Percentiles rank a stretch among this genome's conserved stretches.
Evolutionary conservation across 2,113 vertebrate species (phyloP).

Genomic region (Gobius niger): DNA sequence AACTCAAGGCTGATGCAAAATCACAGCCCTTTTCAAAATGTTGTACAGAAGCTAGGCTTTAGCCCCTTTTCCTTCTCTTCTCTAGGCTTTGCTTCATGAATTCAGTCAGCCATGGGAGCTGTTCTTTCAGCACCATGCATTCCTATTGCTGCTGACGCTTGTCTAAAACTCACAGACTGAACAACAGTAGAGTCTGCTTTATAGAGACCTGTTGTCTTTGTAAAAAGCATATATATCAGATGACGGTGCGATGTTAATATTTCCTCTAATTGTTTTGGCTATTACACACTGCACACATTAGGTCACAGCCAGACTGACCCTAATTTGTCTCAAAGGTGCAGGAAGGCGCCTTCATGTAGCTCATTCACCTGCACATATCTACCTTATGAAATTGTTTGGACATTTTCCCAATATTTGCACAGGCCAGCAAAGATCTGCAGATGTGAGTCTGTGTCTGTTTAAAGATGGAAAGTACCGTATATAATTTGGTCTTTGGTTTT

Average conservation of each 20-base stretch:
- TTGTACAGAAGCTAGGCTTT: constrained; percentile 76
- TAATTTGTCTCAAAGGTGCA: constrained; percentile 56
- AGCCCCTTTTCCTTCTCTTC: constrained; percentile 31
- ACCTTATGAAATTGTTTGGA: neutral
- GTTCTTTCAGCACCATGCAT: constrained; percentile 80
- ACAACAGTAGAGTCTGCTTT: constrained; percentile 60
- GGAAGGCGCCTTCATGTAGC: constrained; percentile 63
- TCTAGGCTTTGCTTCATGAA: constrained; percentile 66
- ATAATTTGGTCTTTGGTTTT: constrained; percentile 66
- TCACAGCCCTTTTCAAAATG: constrained; percentile 70
- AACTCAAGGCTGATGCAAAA: constrained; percentile 70
- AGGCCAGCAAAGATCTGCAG: constrained; percentile 58
- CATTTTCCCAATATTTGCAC: constrained; percentile 58
- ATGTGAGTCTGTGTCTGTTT: constrained; percentile 54
- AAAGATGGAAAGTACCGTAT: constrained; percentile 53
- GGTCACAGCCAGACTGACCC: constrained; percentile 47
- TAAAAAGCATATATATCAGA: constrained; percentile 62
- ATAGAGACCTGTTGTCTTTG: constrained; percentile 69
- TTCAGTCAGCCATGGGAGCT: constrained; percentile 74
- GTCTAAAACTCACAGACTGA: constrained; percentile 56
- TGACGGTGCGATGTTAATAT: constrained; percentile 75
- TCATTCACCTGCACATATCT: constrained; percentile 65
- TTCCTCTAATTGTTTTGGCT: constrained; percentile 60
- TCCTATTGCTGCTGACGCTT: constrained; percentile 76
- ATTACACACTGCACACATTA: constrained; percentile 45